A percentile compares a stretch with the other conserved stretches of the same genome.
Conservation (phyloP, 2,113 vertebrate species). For the Tichodroma muraria region DNA sequence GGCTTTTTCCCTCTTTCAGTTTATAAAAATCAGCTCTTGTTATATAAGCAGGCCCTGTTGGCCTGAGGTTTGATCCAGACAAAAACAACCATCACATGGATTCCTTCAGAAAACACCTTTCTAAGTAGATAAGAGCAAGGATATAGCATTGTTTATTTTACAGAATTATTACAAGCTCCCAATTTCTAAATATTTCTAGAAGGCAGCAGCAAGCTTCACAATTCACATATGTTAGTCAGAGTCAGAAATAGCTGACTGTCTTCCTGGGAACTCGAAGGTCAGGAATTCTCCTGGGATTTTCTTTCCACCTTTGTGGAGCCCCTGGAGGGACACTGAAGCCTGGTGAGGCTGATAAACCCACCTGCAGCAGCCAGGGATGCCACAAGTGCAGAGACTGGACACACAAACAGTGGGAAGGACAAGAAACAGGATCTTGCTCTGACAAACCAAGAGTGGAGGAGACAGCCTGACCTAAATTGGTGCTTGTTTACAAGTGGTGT, state of each 20-base stretch:
- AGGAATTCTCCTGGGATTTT: neutral
- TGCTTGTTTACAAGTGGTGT: neutral
- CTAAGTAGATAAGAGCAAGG: neutral
- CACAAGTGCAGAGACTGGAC: neutral
- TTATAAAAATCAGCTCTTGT: neutral
- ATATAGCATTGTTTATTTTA: neutral
- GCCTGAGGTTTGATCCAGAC: neutral
- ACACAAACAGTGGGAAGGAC: neutral
- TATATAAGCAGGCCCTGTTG: neutral
- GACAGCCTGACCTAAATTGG: neutral
- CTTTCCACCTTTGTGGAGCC: neutral
- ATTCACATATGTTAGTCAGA: accelerated
- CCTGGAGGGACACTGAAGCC: neutral
- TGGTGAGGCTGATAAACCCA: neutral
- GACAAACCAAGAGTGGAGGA: neutral
- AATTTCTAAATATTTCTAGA: neutral
- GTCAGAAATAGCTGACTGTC: neutral
- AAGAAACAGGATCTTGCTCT: neutral
- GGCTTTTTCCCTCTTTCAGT: neutral
- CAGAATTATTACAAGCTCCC: neutral
- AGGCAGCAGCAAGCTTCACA: neutral
- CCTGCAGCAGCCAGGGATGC: neutral
- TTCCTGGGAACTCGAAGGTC: neutral
- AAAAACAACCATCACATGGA: neutral
- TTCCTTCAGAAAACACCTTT: neutral